Percentiles rank a stretch among this genome's conserved stretches.
Conservation (phyloP, 2,888 invertebrate genomes). For the Cryptus viduatorius region DNA sequence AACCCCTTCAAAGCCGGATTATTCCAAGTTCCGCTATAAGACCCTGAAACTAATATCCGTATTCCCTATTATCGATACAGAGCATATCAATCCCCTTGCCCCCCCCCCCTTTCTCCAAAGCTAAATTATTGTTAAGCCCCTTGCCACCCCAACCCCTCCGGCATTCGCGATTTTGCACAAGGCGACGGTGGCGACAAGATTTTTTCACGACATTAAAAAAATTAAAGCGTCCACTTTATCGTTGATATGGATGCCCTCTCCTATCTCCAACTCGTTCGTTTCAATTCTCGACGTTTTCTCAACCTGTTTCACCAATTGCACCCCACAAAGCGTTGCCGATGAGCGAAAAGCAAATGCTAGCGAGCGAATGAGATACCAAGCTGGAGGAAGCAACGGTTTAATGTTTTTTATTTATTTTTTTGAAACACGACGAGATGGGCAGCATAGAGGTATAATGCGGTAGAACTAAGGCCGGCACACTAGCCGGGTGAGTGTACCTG, state of each 20-base stretch:
- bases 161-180: too few species aligned
- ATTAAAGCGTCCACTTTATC: neutral
- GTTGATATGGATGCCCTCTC: neutral
- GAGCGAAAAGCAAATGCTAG: neutral
- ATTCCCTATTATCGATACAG: too few species aligned
- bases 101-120: too few species aligned
- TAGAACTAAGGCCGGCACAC: constrained; percentile 55
- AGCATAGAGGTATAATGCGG: constrained; percentile 62
- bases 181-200: too few species aligned
- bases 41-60: too few species aligned
- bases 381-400: neutral
- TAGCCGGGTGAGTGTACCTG: constrained; percentile 61
- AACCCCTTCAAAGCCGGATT: too few species aligned
- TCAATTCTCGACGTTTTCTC: neutral
- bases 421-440: constrained; percentile 48
- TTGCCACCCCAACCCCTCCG: too few species aligned
- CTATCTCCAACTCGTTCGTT: neutral
- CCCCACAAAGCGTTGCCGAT: neutral
- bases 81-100: too few species aligned
- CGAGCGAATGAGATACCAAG: constrained; percentile 13
- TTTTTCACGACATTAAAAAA: too few species aligned
- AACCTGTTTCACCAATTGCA: neutral
- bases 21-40: too few species aligned
- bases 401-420: constrained; percentile 33
- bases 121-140: too few species aligned